Evolutionary conservation across 1,140 invertebrate genomes (phyloP).

Genomic region (Nephotettix cincticeps): DNA sequence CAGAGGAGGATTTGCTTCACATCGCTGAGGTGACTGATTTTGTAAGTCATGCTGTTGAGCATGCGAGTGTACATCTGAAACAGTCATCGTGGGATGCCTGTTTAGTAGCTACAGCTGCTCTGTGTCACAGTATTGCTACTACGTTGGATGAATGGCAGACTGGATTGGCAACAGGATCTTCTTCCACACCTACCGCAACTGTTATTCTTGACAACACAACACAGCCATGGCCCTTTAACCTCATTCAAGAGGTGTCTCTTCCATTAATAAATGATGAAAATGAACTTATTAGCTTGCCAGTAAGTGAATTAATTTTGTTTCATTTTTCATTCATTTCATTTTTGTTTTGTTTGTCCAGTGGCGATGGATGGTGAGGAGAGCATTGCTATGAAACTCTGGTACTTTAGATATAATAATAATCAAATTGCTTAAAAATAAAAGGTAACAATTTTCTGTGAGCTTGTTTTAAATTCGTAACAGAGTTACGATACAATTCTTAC

Average conservation of each 20-base stretch:
- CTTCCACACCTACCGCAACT: neutral
- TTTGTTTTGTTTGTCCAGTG: no score
- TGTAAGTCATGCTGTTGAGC: neutral
- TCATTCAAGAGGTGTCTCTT: neutral
- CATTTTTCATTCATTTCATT: no score
- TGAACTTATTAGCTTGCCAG: neutral
- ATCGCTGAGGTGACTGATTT: conserved; percentile 7
- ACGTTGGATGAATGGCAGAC: conserved; percentile 35
- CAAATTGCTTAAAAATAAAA: no score
- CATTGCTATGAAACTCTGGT: no score
- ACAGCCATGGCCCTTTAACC: neutral
- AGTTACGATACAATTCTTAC: no score
- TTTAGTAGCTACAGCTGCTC: conserved; percentile 61
- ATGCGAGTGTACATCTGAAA: conserved; percentile 6
- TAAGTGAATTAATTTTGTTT: no score
- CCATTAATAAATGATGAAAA: neutral
- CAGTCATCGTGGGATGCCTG: conserved; percentile 60
- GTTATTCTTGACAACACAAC: neutral
- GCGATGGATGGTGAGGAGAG: no score
- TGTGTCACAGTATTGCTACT: conserved; percentile 54
- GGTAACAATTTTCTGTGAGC: no score
- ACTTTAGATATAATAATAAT: no score
- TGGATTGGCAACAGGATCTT: neutral
- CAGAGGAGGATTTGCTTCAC: neutral
- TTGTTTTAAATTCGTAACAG: no score